These are phyloP conservation scores for Herminia tarsipennalis DNA, from an alignment of 2,888 invertebrate genomes.

Conservation along the genomic window DNA sequence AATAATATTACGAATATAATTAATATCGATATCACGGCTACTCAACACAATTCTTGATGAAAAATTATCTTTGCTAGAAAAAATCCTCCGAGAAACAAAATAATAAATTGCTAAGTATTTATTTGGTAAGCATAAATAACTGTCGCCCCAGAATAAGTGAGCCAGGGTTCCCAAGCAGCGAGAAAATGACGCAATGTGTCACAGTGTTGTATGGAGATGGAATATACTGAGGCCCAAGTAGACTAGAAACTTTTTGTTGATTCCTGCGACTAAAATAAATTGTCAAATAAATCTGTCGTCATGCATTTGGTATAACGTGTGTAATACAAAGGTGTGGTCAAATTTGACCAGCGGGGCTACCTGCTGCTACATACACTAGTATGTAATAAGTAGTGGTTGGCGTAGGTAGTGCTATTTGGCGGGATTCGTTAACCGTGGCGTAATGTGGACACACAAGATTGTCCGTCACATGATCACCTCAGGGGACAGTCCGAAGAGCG, in stretches of 20 bases:
- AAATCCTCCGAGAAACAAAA: slow-evolving; percentile 17
- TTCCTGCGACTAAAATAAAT: not conserved
- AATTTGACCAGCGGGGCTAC: too few species aligned
- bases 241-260: slow-evolving; percentile 1
- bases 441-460: too few species aligned
- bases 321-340: too few species aligned
- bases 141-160: slow-evolving; percentile 11
- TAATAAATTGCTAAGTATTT: slow-evolving; percentile 42
- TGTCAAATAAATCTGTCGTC: not conserved
- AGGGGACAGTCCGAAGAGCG: too few species aligned
- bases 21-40: slow-evolving; percentile 11
- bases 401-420: too few species aligned
- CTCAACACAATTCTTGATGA: slow-evolving; percentile 8
- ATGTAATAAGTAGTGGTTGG: too few species aligned
- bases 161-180: slow-evolving; percentile 5
- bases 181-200: slow-evolving; percentile 40
- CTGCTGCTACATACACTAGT: too few species aligned
- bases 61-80: slow-evolving; percentile 14
- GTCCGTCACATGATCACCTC: too few species aligned
- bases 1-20: too few species aligned
- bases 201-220: slow-evolving; percentile 12
- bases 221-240: not conserved
- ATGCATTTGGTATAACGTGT: too few species aligned
- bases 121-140: slow-evolving; percentile 38
- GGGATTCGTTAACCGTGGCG: too few species aligned